Evolutionary conservation across 2,888 invertebrate species (phyloP), one percentile per base, ranked within the genome.

Genomic region (Drosophila antonietae): DNA sequence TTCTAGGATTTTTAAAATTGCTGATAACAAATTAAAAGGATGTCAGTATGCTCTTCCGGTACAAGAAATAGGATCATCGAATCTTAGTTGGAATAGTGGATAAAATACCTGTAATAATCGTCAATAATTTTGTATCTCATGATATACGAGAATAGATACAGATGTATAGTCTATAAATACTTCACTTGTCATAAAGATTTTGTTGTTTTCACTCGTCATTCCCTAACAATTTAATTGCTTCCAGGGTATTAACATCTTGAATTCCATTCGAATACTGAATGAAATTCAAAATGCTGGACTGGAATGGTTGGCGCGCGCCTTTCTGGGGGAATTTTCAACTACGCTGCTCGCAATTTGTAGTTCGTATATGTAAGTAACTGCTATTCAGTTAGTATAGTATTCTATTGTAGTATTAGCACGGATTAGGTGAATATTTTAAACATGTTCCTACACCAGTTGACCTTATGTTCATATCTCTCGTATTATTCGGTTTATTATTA

Each of bases 391-490:
- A 31, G 37, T 58, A 28, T 23, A 47, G 33, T 46, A 39, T 23
- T 28, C 9, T 28, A 9, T 55, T 10, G 12, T 33, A 18, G 33
- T 18, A 41, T 41, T 41, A 58, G 56, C 51, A 65, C 62, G 70
- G 53, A 57, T 61, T 43, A 49, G 39, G 73, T 60, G 66, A 72
- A 70, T 76, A 71, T 15, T 41, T 62, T 10, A 58, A 68, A 47
- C 44, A 35, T 68, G 68, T 80, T 69, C 49, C 52, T 35, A 65
- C 46, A 80, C 56, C 43, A 53, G 77, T 76, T 77, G 80, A 77
- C 76, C 76, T 77, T 80, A 80, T 67, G 67, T 31, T 47, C 46
- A 39, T 28, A n/a, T 66, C 52, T 31, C 41, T 31, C 20, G 15
- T 35, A 35, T 23, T 41, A 66, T 46, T 51, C 44, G 57, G 49